phyloP scores from a whole-genome alignment of 2,888 invertebrate species.

The Aphelenchoides bicaudatus region DNA sequence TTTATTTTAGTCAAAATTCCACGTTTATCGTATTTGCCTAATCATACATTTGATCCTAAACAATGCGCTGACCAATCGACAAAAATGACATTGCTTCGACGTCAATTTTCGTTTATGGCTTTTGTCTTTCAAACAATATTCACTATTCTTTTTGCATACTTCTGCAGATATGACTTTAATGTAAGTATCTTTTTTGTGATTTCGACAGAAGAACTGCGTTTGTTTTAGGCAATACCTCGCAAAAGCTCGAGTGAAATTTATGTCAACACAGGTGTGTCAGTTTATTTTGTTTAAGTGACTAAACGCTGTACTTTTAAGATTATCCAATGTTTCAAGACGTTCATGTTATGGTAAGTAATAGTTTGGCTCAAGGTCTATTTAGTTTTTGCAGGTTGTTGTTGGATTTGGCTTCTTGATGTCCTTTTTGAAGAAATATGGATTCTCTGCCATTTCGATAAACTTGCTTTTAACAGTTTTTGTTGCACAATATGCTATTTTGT shows the following conservation, averaged over 20 bases:
- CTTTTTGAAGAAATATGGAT: constrained; percentile 71
- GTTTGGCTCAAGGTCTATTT: no score
- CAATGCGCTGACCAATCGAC: no score
- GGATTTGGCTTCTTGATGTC: constrained; percentile 59
- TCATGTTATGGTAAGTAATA: constrained; percentile 59
- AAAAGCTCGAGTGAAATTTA: constrained; percentile 42
- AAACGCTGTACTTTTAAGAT: constrained; percentile 5
- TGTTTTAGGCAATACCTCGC: constrained; percentile 33
- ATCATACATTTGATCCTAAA: no score
- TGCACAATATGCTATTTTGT: constrained; percentile 72
- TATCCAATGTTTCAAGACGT: constrained; percentile 58
- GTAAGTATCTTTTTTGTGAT: constrained; percentile 19
- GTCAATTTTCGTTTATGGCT: constrained; percentile 50
- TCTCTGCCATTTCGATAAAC: constrained; percentile 82
- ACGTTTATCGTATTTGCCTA: no score
- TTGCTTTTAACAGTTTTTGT: constrained; percentile 77
- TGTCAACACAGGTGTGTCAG: constrained; percentile 48
- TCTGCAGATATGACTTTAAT: constrained; percentile 44
- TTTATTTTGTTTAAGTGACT: constrained; percentile 29
- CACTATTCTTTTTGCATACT: constrained; percentile 45
- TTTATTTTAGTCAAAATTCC: no score
- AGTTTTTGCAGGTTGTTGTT: no score
- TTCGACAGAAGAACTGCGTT: no score
- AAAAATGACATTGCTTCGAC: constrained; percentile 25
- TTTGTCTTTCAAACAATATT: constrained; percentile 52